Conservation (phyloP, 2,113 vertebrate genomes). For the Bagarius yarrelli region DNA sequence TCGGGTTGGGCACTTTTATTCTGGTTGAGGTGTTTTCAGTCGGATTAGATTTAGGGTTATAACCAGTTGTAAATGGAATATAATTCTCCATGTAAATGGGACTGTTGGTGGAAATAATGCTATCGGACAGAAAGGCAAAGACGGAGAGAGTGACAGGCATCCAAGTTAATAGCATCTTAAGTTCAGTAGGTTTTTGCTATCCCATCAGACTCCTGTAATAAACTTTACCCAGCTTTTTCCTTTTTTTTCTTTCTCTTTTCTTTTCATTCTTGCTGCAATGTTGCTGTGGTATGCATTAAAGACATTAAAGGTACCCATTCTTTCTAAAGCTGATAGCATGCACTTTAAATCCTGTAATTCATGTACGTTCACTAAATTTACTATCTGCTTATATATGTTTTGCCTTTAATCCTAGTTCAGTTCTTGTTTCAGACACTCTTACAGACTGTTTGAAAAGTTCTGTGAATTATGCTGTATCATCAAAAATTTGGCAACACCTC, state of each 20-base stretch:
- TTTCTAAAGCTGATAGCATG: slow-evolving; percentile 11
- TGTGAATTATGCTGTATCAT: background rate
- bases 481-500: no score
- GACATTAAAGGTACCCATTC: slow-evolving; percentile 20
- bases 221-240: slow-evolving; percentile 45
- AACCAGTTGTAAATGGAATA: no score
- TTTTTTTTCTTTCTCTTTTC: no score
- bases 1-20: no score
- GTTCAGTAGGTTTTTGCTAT: slow-evolving; percentile 60
- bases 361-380: slow-evolving; percentile 14
- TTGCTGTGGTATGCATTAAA: background rate
- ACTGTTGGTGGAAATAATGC: slow-evolving; percentile 16
- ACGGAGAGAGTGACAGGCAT: slow-evolving; percentile 49
- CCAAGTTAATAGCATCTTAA: no score
- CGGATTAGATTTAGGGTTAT: no score
- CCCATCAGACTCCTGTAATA: slow-evolving; percentile 59
- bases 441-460: background rate
- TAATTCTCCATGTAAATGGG: no score
- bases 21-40: no score
- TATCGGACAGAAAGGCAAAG: slow-evolving; percentile 25
- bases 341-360: background rate
- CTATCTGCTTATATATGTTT: slow-evolving; percentile 11
- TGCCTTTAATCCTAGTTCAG: no score
- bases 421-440: background rate
- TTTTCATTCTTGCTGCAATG: no score